phyloP scores from a whole-genome alignment of 2,888 invertebrate genomes.

The Diadegma fenestrale region DNA sequence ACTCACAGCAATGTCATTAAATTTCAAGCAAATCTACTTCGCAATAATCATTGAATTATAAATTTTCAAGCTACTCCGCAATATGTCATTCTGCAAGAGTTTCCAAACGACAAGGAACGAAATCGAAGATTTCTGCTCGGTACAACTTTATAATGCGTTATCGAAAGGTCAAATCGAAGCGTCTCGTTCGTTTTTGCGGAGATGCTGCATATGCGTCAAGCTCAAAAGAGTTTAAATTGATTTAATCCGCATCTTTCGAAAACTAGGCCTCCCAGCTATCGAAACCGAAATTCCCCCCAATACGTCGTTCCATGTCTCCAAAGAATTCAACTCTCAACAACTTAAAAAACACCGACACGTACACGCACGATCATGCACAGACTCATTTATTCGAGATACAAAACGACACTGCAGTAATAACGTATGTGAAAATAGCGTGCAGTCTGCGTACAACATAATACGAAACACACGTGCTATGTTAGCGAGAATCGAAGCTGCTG shows the following conservation, averaged over 20 bases:
- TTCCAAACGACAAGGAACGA: too few species aligned
- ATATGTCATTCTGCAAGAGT: too few species aligned
- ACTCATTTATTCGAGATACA: constrained; percentile 15
- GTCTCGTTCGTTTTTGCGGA: too few species aligned
- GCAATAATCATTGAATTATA: too few species aligned
- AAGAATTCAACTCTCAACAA: constrained; percentile 11
- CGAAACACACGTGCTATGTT: constrained; percentile 30
- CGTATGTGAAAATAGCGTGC: constrained; percentile 43
- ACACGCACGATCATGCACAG: not conserved
- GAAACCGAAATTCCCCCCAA: not conserved
- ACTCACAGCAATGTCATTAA: too few species aligned
- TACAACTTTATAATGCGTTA: too few species aligned
- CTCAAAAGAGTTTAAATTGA: not conserved
- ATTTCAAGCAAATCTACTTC: too few species aligned
- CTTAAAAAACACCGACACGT: not conserved
- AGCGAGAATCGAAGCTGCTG: constrained; percentile 57
- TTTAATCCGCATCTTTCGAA: not conserved
- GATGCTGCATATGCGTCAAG: too few species aligned
- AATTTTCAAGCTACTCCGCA: too few species aligned
- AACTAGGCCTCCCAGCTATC: not conserved
- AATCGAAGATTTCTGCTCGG: too few species aligned
- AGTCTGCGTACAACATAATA: constrained; percentile 25
- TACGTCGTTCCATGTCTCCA: not conserved
- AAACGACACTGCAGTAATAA: not conserved
- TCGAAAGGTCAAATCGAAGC: too few species aligned